A percentile compares a stretch with the other conserved stretches of the same genome.
Evolutionary conservation across 2,888 invertebrate species (phyloP).

Genomic region (Melieria crassipennis): DNA sequence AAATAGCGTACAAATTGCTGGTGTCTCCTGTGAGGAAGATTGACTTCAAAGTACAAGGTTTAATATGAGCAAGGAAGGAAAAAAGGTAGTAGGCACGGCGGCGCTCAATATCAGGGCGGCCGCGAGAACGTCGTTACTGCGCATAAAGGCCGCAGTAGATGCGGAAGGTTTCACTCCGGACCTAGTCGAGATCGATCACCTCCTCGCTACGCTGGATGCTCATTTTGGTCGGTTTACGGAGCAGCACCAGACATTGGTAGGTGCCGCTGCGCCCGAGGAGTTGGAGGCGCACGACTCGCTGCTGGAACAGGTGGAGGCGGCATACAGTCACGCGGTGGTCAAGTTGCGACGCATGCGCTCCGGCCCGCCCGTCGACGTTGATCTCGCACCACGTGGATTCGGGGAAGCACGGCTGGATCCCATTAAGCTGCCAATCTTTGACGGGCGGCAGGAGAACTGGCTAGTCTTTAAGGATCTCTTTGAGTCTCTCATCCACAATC

Average conservation of each 20-base stretch:
- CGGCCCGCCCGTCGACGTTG: too few relatives aligned
- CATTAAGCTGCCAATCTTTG: constrained; percentile 3
- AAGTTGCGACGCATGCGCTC: too few relatives aligned
- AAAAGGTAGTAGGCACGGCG: too few relatives aligned
- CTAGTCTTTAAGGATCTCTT: constrained; percentile 22
- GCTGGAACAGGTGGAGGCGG: not conserved
- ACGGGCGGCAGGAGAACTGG: constrained; percentile 15
- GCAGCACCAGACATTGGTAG: too few relatives aligned
- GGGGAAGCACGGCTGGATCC: constrained; percentile 56
- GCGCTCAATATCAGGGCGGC: too few relatives aligned
- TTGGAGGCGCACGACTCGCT: constrained; percentile 1
- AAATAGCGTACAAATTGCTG: too few relatives aligned
- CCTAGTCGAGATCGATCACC: not conserved
- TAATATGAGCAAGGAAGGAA: too few relatives aligned
- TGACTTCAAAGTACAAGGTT: too few relatives aligned
- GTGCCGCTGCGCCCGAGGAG: not conserved
- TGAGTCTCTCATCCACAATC: constrained; percentile 16
- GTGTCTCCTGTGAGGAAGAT: too few relatives aligned
- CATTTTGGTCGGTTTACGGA: too few relatives aligned
- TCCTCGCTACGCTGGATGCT: not conserved
- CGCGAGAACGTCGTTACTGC: not conserved
- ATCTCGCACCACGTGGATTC: too few relatives aligned
- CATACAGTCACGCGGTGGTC: too few relatives aligned
- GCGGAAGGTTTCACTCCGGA: not conserved
- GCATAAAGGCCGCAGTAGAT: not conserved